Percentiles rank a stretch among this genome's conserved stretches.
Evolutionary conservation across 2,888 invertebrate genomes (phyloP).

Genomic region (Baronia brevicornis): DNA sequence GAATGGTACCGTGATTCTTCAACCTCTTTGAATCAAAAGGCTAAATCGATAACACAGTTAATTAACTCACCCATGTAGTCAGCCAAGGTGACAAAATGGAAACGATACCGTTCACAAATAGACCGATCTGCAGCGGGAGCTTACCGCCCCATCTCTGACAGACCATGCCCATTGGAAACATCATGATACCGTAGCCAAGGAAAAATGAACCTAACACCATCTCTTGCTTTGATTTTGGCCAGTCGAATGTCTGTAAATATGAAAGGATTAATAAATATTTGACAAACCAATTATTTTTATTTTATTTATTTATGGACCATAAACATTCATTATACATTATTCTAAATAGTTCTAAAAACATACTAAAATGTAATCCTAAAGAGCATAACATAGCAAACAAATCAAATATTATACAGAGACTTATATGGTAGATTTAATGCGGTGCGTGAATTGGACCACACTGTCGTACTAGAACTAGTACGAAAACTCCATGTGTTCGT

Average conservation of each 20-base stretch:
- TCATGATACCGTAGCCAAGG: constrained; percentile 67
- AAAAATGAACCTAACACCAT: constrained; percentile 65
- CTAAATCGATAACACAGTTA: too few species aligned
- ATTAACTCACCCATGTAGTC: constrained; percentile 23
- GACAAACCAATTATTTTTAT: not conserved
- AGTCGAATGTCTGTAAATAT: constrained; percentile 41
- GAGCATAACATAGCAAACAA: too few species aligned
- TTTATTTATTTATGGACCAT: constrained; percentile 19
- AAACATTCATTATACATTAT: constrained; percentile 22
- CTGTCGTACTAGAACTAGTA: too few species aligned
- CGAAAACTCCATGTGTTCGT: too few species aligned
- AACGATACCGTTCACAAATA: constrained; percentile 38
- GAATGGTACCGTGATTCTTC: too few species aligned
- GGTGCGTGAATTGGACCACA: not conserved
- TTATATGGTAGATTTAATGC: too few species aligned
- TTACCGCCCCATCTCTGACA: constrained; percentile 79
- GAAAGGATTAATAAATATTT: too few species aligned
- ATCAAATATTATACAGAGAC: too few species aligned
- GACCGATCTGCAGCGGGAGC: constrained; percentile 57
- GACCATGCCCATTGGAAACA: constrained; percentile 73
- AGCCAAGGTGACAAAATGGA: constrained; percentile 28
- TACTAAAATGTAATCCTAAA: too few species aligned
- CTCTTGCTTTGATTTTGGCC: constrained; percentile 50
- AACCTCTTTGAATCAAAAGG: too few species aligned
- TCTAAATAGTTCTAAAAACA: too few species aligned